Base-by-base conservation (phyloP, 2,113 vertebrate genomes). In the Cryptomyrus ogoouensis region DNA sequence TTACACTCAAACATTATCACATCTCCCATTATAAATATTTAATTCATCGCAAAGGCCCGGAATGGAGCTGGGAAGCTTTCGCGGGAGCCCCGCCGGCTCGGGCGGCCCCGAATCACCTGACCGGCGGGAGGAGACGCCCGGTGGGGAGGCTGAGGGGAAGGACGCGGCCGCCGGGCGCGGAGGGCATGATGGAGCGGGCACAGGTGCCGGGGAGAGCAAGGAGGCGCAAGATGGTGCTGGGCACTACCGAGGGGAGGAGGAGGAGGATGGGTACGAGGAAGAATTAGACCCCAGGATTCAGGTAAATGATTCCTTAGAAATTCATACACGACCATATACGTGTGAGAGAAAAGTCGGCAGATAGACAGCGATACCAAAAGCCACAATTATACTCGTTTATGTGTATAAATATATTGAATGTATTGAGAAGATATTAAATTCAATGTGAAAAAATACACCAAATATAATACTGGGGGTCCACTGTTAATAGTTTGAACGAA, bases 261-360 rank as follows among this genome's bases (percentile, higher is more conserved):
- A 92, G 3, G 93, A 92, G 47, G 93, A 93, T 24, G 94, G 93
- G 74, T 93, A 94, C 70, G 95, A 96, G 85, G 95, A 96, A 88
- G 96, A 96, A 50, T 89, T 96, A 74, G 96, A 96, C 74, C 96
- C 96, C 1, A 93, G 95, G 90, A 96, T 96, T n/a, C 96, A 96
- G 95, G 96, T 93, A 93, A 49, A 2, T 44, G 77, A n/a, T 83
- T 24, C 17, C 1, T 10, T 21, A 52, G 8, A 53, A 7, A 66
- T 47, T 47, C 0, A 50, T 53, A 50, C n/a, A n/a, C 47, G 12
- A 17, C 84, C 3, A 7, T 27, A n/a, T 49, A 27, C 9, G 12
- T 52, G 35, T 56, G 27, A 17, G 8, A 7, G 83, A 35, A 87
- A 87, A 3, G 27, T 87, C 9, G 9, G 17, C 47, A n/a, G 17